Base-by-base conservation (phyloP, 2,888 invertebrate species). In the Lagria hirta region DNA sequence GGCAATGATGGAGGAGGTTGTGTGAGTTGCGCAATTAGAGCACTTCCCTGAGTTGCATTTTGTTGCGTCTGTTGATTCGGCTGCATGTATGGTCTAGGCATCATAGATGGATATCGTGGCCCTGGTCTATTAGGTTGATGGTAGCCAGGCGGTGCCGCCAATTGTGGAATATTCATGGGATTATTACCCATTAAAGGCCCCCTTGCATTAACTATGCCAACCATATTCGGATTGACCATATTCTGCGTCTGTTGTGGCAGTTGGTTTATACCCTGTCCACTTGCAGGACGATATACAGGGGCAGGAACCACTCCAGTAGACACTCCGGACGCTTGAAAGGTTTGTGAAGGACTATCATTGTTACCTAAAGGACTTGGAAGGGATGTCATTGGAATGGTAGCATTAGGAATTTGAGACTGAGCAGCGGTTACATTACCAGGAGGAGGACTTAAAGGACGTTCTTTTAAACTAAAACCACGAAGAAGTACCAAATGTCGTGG, bases 401-500 rank as follows among this genome's bases (percentile, higher is more conserved):
- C 49, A 4, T 69, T 61, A 1, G 69, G 51, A 17, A 70, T 67
- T 40, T 68, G 73, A 6, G 67, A 59, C 22, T 67, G 68, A n/a
- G 55, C 61, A n/a, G 64, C 51, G 14, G 61, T 61, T 4, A 64
- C 60, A 43, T 60, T 58, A 13, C 73, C 73, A 20, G 72, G 70
- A 6, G 74, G 72, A 3, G 81, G 84, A 65, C 83, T 84, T 4
- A 83, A 75, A 1, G 84, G 82, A n/a, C 83, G 72, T 57, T 84
- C 84, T 59, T 84, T 84, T 4, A 84, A 67, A 60, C 76, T 77
- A 51, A 34, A 62, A 3, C 87, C 87, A 66, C 83, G 84, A 0
- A 88, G 72, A 4, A 91, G 72, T 2, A 91, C 87, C 43, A 90
- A 74, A 72, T 91, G 90, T 3, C 90, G 75, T 0, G 86, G 83